Base-by-base conservation (phyloP, 2,113 vertebrate species). In the Albula glossodonta region DNA sequence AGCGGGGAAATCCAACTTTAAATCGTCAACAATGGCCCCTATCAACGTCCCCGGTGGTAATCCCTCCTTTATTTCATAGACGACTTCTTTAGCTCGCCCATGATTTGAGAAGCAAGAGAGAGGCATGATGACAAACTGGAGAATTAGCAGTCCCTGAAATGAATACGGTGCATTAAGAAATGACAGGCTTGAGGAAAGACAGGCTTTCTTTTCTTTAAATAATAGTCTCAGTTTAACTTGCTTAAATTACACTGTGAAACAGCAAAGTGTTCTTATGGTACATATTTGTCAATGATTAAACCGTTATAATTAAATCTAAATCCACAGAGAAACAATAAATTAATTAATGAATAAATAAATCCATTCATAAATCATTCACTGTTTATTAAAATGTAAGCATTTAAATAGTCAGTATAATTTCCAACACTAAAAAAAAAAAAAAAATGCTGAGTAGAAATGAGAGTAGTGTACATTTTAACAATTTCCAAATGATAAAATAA, bases 1-100 rank as follows among this genome's bases (percentile, higher is more conserved):
- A 74, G 92, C 90, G 1, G 88, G 83, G 78, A 96, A 4, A 86
- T 95, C 94, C 88, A 98, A 95, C 89, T 93, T 93, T 93, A 99
- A 94, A 92, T 98, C 98, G 86, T 90, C 93, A n/a, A 96, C 96
- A 87, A 98, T 94, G 92, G 96, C 96, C 83, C 98, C 98, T 1
- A 99, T 98, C 78, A 98, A 96, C 86, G 96, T 97, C 0, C 97
- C 98, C 0, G 92, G 95, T 0, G 98, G 97, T 92, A 98, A 96
- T 89, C 97, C 98, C 93, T 99, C 98, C 25, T 97, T 98, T 93
- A 99, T 96, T 88, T 96, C 98, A 96, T 99, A 99, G 93, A 98
- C 94, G 87, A 98, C 96, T 95, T 98, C 96, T 0, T 96, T 97
- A 85, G 97, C 97, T 0, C 97, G 96, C 90, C 96, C 97, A 93